Conservation (phyloP, 1,140 invertebrate genomes). For the Sweltsa coloradensis region DNA sequence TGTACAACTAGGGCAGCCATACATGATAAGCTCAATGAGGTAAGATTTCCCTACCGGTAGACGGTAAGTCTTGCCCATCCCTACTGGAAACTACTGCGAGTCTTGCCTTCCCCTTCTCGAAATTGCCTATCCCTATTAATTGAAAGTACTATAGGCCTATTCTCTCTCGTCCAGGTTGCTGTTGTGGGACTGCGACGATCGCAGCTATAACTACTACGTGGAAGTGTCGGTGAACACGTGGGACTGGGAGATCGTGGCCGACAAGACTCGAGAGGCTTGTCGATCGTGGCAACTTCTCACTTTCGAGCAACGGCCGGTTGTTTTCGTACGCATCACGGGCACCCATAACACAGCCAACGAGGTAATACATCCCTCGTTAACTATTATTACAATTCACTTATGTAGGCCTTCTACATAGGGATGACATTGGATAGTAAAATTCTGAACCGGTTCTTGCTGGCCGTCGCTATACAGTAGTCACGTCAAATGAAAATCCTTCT, state of each 20-base stretch:
- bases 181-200: slow-evolving; percentile 96
- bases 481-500: no score
- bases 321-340: slow-evolving; percentile 89
- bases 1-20: slow-evolving; percentile 93
- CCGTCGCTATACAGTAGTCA: no score
- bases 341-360: slow-evolving; percentile 96
- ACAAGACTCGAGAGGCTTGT: slow-evolving; percentile 61
- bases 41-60: slow-evolving; percentile 24
- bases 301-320: slow-evolving; percentile 72
- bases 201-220: slow-evolving; percentile 91
- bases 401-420: no score
- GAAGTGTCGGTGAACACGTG: slow-evolving; percentile 89
- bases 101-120: neutral
- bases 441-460: no score
- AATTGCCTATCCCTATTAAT: neutral
- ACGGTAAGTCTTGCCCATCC: neutral
- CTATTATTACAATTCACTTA: no score
- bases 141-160: neutral
- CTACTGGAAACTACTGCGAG: neutral
- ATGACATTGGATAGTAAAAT: no score
- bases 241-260: slow-evolving; percentile 78
- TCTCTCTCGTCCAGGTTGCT: slow-evolving; percentile 46
- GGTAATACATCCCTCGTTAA: slow-evolving; percentile 45
- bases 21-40: slow-evolving; percentile 83
- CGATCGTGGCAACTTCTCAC: slow-evolving; percentile 84